phyloP scores from a whole-genome alignment of 2,888 invertebrate genomes.

The Cephus pulcher region DNA sequence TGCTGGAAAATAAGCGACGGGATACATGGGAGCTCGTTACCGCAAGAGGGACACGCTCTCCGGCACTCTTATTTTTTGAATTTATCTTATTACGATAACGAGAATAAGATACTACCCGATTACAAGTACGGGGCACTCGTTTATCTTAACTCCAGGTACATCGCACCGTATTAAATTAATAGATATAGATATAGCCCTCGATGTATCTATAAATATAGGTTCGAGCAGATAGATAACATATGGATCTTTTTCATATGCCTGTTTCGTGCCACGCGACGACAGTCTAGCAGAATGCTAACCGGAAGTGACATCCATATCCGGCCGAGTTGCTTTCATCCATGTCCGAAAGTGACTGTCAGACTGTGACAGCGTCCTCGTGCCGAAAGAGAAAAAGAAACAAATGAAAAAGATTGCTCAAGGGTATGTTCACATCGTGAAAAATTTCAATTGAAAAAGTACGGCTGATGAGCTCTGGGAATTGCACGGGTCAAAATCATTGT shows the following conservation, averaged over 20 bases:
- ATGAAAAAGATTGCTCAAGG: not conserved
- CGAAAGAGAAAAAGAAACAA: not conserved
- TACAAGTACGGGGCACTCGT: not conserved
- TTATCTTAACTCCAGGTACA: not conserved
- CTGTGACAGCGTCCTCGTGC: constrained; percentile 1
- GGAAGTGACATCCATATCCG: constrained; percentile 33
- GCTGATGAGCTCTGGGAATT: not conserved
- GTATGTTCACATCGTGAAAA: not conserved
- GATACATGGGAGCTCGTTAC: constrained; percentile 63
- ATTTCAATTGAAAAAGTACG: not conserved
- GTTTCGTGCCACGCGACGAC: not conserved
- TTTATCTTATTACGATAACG: constrained; percentile 23
- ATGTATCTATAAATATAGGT: not conserved
- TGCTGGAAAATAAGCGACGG: constrained; percentile 54
- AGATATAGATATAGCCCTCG: not conserved
- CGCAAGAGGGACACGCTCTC: constrained; percentile 45
- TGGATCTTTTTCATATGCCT: not conserved
- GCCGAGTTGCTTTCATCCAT: constrained; percentile 3
- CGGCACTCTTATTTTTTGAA: constrained; percentile 35
- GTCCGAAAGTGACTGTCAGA: constrained; percentile 13
- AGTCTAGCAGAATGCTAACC: not conserved
- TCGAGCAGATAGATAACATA: not conserved
- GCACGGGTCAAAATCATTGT: not conserved
- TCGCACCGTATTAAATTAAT: not conserved
- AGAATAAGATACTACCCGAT: constrained; percentile 48